phyloP scores from a whole-genome alignment of 2,888 invertebrate species.

The Adelognathus sp. region DNA sequence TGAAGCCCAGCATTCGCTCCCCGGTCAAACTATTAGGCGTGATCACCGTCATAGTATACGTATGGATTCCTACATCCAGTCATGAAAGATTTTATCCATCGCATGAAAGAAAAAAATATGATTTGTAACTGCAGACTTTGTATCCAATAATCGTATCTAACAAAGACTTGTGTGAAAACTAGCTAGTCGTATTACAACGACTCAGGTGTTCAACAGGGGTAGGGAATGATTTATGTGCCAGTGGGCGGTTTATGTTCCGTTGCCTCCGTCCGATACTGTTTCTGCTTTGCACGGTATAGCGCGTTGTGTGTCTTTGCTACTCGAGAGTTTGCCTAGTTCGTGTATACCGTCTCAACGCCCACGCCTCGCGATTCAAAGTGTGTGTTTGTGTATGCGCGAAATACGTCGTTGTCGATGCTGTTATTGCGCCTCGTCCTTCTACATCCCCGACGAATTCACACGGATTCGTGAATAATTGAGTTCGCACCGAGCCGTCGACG shows the following conservation, averaged over 20 bases:
- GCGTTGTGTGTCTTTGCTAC: slow-evolving; percentile 17
- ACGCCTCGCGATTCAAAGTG: neutral
- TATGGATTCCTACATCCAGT: neutral
- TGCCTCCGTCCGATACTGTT: neutral
- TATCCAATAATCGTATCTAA: slow-evolving; percentile 8
- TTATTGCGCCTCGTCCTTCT: neutral
- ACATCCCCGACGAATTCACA: neutral
- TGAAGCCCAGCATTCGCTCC: no score
- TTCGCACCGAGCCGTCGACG: neutral
- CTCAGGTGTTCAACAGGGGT: neutral
- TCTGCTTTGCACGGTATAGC: slow-evolving; percentile 2
- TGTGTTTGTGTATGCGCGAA: neutral
- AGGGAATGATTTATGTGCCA: slow-evolving; percentile 16
- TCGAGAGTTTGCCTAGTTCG: slow-evolving; percentile 2
- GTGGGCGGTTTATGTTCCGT: slow-evolving; percentile 14
- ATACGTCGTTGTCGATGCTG: slow-evolving; percentile 4
- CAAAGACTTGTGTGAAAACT: neutral
- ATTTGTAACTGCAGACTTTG: neutral
- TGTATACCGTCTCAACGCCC: neutral
- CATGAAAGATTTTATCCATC: neutral
- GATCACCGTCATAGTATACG: neutral
- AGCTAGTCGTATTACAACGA: neutral
- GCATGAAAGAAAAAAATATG: neutral
- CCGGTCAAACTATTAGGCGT: neutral
- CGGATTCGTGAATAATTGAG: slow-evolving; percentile 16